These are phyloP conservation scores for Meteorus sp. DNA, from an alignment of 1,140 invertebrate genomes.

Conservation along the genomic window DNA sequence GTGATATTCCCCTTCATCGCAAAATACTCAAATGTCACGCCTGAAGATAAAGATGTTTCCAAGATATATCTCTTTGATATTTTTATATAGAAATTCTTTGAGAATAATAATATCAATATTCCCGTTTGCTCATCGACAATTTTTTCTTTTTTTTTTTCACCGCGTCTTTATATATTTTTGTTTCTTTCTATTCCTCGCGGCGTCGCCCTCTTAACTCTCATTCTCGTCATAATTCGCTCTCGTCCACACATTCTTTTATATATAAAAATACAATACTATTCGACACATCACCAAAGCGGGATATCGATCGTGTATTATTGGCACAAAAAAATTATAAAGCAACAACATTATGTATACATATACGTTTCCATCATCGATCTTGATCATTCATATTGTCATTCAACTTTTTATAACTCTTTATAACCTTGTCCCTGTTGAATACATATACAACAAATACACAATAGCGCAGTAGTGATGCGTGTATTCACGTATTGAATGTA, in stretches of 20 bases:
- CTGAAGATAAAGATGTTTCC: conserved; percentile 3
- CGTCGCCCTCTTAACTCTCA: too few relatives aligned
- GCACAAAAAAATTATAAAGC: not conserved
- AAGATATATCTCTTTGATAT: not conserved
- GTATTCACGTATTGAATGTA: too few relatives aligned
- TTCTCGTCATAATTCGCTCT: not conserved
- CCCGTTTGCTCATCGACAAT: too few relatives aligned
- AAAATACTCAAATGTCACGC: too few relatives aligned
- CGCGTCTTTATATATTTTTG: not conserved
- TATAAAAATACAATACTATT: not conserved
- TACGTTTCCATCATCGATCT: conserved; percentile 17
- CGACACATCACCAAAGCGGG: conserved; percentile 3
- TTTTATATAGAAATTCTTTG: too few relatives aligned
- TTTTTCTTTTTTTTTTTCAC: too few relatives aligned
- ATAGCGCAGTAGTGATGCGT: too few relatives aligned
- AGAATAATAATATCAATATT: too few relatives aligned
- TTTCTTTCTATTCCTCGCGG: not conserved
- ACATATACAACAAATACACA: too few relatives aligned
- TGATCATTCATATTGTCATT: conserved; percentile 17
- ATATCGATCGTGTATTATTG: not conserved
- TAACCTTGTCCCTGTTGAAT: not conserved
- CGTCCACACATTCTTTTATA: not conserved
- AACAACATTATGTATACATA: too few relatives aligned
- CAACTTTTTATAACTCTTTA: not conserved
- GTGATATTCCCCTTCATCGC: too few relatives aligned